These are phyloP conservation scores for Ceratina australensis DNA, from an alignment of 1,140 invertebrate species.

Conservation along the genomic window DNA sequence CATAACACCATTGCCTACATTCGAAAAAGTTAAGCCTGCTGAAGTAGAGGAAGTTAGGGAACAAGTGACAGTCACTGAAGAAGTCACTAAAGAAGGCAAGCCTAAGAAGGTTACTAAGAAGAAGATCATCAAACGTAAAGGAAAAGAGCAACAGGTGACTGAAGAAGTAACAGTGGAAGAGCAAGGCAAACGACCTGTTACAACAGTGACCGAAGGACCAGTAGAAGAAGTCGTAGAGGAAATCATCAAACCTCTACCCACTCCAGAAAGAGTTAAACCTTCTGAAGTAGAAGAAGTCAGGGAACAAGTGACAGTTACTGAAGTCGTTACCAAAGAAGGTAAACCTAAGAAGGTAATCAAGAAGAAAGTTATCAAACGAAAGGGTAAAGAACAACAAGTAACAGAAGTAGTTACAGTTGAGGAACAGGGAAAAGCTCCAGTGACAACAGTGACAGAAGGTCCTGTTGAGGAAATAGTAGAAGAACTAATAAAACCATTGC, in stretches of 20 bases:
- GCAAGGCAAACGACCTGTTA: conserved; percentile 55
- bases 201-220: conserved; percentile 65
- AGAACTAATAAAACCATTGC: conserved; percentile 12
- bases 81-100: conserved; percentile 59
- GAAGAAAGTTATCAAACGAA: conserved; percentile 48
- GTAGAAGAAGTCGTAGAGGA: conserved; percentile 54
- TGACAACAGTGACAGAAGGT: conserved; percentile 54
- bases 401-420: conserved; percentile 52
- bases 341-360: conserved; percentile 69
- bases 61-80: conserved; percentile 37
- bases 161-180: conserved; percentile 55
- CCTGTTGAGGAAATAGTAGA: conserved; percentile 64
- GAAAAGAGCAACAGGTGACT: conserved; percentile 70
- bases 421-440: conserved; percentile 37
- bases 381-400: conserved; percentile 51
- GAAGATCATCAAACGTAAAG: conserved; percentile 77
- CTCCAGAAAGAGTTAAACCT: conserved; percentile 37
- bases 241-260: conserved; percentile 24
- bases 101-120: conserved; percentile 66
- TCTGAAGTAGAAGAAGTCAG: conserved; percentile 67
- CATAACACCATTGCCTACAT: background rate
- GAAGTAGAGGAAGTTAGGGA: conserved; percentile 46
- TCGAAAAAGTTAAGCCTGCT: conserved; percentile 51
- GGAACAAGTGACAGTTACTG: conserved; percentile 67
- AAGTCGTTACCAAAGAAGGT: conserved; percentile 72